Evolutionary conservation across 2,888 invertebrate species (phyloP), one percentile per base, ranked within the genome.

Genomic region (Cerastoderma edule): DNA sequence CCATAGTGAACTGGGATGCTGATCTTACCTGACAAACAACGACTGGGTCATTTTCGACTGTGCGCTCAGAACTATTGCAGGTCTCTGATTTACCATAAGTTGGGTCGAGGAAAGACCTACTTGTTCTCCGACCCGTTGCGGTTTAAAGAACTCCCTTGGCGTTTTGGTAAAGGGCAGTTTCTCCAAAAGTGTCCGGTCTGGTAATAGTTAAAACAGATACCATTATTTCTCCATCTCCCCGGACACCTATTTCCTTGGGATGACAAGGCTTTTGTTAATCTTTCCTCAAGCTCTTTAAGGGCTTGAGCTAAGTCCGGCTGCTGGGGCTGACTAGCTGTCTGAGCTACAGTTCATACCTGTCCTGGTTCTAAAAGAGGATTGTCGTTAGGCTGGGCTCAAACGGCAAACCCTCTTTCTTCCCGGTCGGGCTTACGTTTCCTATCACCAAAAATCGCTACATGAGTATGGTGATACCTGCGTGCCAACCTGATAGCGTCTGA

Each of bases 161-260:
- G 22, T 24, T 50, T 56, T 2, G 1, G 10, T 5, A 66, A 27
- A 22, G 76, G 76, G 33, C 76, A 76, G 5, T 76, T 46, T 28
- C 57, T 57, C 3, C 6, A 2, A 8, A 68, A 54, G 32, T 76
- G 72, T 1, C 68, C 68, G 19, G 27, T 30, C 22, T 57, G 39
- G 2, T 48, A 30, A 35, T 71, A 75, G 0, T 4, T 2, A n/a
- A 44, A 64, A 44, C 75, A 75, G 2, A 13, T 16, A 13, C 22
- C 4, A 24, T 24, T 35, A 6, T 16, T 3, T 44, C 3, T 16
- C 16, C 39, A 19, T 28, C 10, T 22, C 33, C 53, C 30, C 22
- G 32, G 19, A 1, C 67, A 19, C 6, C 16, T 1, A 24, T 53
- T 13, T 1, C 50, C 13, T 19, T 32, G 5, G 13, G 22, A 33